These are phyloP conservation scores for Octomys mimax DNA, from an alignment of 2,797 vertebrate genomes.

Conservation along the genomic window DNA sequence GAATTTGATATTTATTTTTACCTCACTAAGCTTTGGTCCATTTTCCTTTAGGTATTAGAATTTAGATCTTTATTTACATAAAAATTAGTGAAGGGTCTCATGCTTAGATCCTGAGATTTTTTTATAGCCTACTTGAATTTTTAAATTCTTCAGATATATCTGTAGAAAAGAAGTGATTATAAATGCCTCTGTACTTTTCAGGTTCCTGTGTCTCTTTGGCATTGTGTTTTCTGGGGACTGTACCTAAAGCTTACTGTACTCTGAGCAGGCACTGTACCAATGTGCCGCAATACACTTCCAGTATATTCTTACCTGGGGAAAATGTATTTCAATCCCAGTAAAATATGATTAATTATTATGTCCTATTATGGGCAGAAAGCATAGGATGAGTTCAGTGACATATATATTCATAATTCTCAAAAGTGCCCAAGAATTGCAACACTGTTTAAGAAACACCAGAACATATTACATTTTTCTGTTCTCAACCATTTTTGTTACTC, in stretches of 20 bases:
- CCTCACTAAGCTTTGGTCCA: neutral
- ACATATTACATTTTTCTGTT: neutral
- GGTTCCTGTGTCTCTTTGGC: neutral
- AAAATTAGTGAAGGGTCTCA: neutral
- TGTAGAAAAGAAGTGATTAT: neutral
- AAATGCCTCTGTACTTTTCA: neutral
- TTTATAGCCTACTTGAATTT: neutral
- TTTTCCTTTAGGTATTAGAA: neutral
- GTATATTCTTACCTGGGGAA: neutral
- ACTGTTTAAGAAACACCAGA: constrained; percentile 30
- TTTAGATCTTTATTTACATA: neutral
- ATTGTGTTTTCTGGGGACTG: neutral
- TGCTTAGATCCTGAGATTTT: neutral
- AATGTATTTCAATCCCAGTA: constrained; percentile 12
- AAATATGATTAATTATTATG: constrained; percentile 22
- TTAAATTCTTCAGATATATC: neutral
- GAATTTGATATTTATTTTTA: constrained; percentile 42
- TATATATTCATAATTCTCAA: constrained; percentile 39
- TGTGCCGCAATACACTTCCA: neutral
- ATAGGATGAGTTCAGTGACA: neutral
- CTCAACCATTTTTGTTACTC: neutral
- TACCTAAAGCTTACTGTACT: neutral
- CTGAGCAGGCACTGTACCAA: neutral
- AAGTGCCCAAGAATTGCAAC: neutral
- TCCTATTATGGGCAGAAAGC: constrained; percentile 11